phyloP scores from a whole-genome alignment of 2,888 invertebrate species.

The Clepsis dumicolana region DNA sequence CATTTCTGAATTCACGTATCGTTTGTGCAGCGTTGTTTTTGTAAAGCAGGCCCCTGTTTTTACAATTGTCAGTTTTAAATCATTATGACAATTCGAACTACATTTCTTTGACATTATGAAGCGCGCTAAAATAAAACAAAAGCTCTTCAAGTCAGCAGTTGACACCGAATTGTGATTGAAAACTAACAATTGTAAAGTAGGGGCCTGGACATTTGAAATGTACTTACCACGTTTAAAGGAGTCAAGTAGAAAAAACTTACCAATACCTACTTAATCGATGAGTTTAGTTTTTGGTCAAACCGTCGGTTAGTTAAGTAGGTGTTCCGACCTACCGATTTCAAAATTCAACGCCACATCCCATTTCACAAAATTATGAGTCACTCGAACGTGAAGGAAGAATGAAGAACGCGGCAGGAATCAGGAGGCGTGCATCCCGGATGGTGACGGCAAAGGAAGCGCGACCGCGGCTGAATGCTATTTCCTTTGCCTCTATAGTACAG shows the following conservation, averaged over 20 bases:
- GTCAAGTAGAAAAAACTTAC: no score
- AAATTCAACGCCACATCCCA: constrained; percentile 7
- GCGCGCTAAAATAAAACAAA: no score
- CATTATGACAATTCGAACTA: no score
- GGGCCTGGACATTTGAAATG: no score
- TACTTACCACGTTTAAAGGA: no score
- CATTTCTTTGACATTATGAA: no score
- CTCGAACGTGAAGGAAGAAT: constrained; percentile 56
- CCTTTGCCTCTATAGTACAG: constrained; percentile 41
- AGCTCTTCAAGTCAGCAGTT: no score
- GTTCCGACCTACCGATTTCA: neutral
- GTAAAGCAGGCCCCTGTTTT: no score
- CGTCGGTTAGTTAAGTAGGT: neutral
- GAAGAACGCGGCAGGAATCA: constrained; percentile 61
- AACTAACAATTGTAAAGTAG: no score
- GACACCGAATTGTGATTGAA: no score
- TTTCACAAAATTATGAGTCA: constrained; percentile 27
- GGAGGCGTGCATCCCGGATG: constrained; percentile 67
- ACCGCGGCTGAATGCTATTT: constrained; percentile 51
- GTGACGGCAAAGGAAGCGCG: constrained; percentile 62
- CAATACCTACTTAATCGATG: neutral
- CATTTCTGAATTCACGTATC: no score
- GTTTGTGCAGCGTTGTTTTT: neutral
- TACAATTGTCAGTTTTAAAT: no score
- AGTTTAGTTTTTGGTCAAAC: neutral